phyloP scores from a whole-genome alignment of 2,888 invertebrate species.

The Tetropium fuscum region DNA sequence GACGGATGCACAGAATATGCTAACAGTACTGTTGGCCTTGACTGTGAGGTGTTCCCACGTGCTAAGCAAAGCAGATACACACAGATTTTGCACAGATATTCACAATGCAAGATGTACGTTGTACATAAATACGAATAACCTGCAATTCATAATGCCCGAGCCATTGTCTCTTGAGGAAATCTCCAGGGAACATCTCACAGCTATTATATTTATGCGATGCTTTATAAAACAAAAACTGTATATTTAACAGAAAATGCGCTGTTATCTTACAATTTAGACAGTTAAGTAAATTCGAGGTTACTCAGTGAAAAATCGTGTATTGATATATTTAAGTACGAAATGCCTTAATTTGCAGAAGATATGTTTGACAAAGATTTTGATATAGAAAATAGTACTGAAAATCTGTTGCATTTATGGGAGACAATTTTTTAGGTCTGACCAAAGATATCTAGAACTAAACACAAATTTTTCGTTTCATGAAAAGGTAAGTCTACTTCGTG shows the following conservation, averaged over 20 bases:
- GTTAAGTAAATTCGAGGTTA: no score
- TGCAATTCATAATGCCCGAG: constrained; percentile 23
- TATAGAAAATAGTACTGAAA: no score
- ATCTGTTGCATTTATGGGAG: no score
- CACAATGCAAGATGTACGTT: constrained; percentile 20
- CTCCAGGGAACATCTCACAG: constrained; percentile 29
- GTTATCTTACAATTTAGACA: no score
- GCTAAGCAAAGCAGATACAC: constrained; percentile 32
- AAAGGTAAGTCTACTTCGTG: no score
- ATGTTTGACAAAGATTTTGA: no score
- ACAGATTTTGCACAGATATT: constrained; percentile 37
- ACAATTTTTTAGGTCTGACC: no score
- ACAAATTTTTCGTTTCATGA: no score
- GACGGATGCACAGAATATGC: constrained; percentile 29
- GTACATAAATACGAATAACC: constrained; percentile 28
- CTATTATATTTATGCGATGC: constrained; percentile 7
- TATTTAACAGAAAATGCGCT: constrained; percentile 19
- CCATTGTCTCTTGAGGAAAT: constrained; percentile 25
- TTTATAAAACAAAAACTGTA: constrained; percentile 8
- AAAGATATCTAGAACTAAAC: no score
- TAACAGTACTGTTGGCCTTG: constrained; percentile 43
- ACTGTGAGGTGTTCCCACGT: constrained; percentile 38
- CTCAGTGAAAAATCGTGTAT: no score
- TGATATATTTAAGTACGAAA: no score
- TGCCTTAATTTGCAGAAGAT: no score